Evolutionary conservation across 2,888 invertebrate genomes (phyloP), one percentile per base, ranked within the genome.

Genomic region (Chrysotoxum bicinctum): DNA sequence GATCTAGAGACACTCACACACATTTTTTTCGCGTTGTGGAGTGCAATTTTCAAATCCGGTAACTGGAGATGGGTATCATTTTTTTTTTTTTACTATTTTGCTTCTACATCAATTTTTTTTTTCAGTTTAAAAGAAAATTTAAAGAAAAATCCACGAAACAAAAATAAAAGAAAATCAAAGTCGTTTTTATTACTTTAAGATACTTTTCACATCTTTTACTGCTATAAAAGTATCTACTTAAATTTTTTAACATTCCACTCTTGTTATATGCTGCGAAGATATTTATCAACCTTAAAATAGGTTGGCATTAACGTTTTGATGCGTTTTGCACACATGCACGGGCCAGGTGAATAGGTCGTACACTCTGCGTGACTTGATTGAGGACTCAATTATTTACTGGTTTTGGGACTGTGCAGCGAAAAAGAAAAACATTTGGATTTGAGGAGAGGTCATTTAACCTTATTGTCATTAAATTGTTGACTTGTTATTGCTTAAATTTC

Each of bases 251-350:
- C 23, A 45, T 32, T 35, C 43, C 48, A 32, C 54, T 19, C 21
- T 45, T 37, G 54, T 64, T 19, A 69, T 37, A 21, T 62, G 37
- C 23, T 52, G 14, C n/a, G 23, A 60, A 62, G 68, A 82, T 77
- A 52, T 77, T 73, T 77, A 69, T 56, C 73, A 77, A 68, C 40
- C 37, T 66, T 48, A 37, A 83, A 83, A 74, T 83, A 74, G 78
- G 79, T 79, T 83, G 74, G 79, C 56, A 78, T 78, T 83, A 83
- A 74, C 54, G 79, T 74, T 74, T 83, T 79, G 83, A 83, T 78
- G 83, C 83, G 78, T 83, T 78, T 79, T 69, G 64, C 56, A 50
- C 66, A 66, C 43, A 66, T 32, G 35, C 32, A 48, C 1, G 45
- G 19, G n/a, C n/a, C 48, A 32, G 48, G 66, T 66, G 35, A 5